Evolutionary conservation across 2,113 vertebrate genomes (phyloP).

Genomic region (Nymphicus hollandicus): DNA sequence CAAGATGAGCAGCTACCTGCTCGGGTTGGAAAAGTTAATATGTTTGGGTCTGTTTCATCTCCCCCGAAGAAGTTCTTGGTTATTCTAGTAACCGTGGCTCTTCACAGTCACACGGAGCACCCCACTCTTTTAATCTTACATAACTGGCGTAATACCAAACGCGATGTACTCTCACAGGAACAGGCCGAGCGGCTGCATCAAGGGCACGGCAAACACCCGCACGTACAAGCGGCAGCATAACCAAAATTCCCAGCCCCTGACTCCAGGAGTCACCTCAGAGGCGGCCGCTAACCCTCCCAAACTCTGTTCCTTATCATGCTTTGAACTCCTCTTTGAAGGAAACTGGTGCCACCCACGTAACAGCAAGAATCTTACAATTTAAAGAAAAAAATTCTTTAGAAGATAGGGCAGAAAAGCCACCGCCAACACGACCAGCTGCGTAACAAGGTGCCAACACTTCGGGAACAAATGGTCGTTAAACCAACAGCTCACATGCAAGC

Average conservation of each 20-base stretch:
- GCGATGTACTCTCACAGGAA: neutral
- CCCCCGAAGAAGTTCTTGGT: neutral
- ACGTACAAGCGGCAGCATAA: rapidly evolving
- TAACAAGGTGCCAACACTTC: neutral
- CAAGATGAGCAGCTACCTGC: neutral
- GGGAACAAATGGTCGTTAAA: neutral
- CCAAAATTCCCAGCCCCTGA: rapidly evolving
- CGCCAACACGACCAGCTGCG: neutral
- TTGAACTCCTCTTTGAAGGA: too few relatives aligned
- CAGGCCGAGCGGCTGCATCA: neutral
- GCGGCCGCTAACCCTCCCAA: rapidly evolving
- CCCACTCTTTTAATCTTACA: neutral
- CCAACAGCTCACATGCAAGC: neutral
- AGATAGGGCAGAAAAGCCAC: rapidly evolving
- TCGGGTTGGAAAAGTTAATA: neutral
- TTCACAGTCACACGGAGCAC: neutral
- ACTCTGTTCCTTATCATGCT: neutral
- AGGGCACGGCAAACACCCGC: neutral
- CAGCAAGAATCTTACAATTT: neutral
- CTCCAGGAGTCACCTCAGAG: neutral
- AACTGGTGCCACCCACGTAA: neutral
- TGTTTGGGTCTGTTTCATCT: rapidly evolving
- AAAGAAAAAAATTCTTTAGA: neutral
- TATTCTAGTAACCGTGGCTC: neutral
- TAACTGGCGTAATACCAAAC: rapidly evolving